Base-by-base conservation (phyloP, 2,888 invertebrate species). In the Lasioglossum calceatum region DNA sequence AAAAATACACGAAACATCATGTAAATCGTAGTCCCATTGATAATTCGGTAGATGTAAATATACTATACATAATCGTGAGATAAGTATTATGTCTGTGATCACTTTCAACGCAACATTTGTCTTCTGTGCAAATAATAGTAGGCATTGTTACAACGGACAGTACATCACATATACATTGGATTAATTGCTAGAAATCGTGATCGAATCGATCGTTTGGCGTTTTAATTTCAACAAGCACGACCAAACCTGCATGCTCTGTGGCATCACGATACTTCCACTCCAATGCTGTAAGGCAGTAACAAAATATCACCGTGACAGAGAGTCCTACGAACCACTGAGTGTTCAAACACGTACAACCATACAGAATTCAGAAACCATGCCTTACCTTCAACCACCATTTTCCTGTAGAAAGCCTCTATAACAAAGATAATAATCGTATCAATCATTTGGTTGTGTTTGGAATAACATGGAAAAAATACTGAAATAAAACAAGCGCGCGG, bases 381-480 rank as follows among this genome's bases (percentile, higher is more conserved):
- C 94, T 96, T 96, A 97, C 96, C 96, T 97, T 96, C 92, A 96
- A 96, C 96, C 96, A 96, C 96, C 96, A 96, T 95, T 96, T 96
- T 94, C 96, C 96, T 95, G 96, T 95, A 94, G 96, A 96, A 96
- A 96, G 96, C 95, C 96, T 96, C 96, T 96, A 96, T 95, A 96
- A 96, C 95, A 95, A 94, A 91, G 86, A 91, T 91, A 91, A 91
- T 44, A 90, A 64, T 83, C 64, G 16, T 81, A 87, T 90, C 77
- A 89, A 85, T 87, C 50, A 80, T 70, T 54, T 81, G 77, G 50
- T 79, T 81, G 77, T 76, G 54, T 77, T n/a, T 50, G 12, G 75
- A 72, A 61, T 39, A 58, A 78, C 76, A 77, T 70, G 32, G 5
- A 79, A 75, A 47, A 84, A 42, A 78, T 78, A 79, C 74, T 78